Base-by-base conservation (phyloP, 92 coral and sea anemone genomes). In the Paragorgia papillata region DNA sequence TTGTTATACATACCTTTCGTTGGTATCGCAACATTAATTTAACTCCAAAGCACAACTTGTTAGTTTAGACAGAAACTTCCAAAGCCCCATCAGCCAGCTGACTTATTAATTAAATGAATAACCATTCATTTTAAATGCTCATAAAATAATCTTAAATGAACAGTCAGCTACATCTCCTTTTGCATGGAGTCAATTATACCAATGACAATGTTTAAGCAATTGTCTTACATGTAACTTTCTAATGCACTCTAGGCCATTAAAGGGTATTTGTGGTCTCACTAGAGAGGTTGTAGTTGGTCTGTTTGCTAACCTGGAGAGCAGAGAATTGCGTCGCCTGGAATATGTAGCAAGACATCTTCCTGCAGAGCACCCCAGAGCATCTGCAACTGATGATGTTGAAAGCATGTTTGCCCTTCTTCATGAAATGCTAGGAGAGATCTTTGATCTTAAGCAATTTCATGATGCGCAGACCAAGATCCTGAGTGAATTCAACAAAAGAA, bases 351-450 rank as follows among this genome's bases (percentile, higher is more conserved):
- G 83, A 69, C 87, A 74, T 21, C 74, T 85, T 7, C 89, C 89
- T 48, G 83, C 82, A 4, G 87, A 89, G 62, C 95, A 89, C 74
- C 94, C 90, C 0, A 37, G 90, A 28, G 83, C 94, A 14, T 89
- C 88, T 3, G 81, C 87, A 35, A 89, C 89, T 1, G 90, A 89
- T 83, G 87, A 86, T 70, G 95, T 89, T 6, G 87, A 89, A 71
- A 89, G 90, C 13, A 68, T 89, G 21, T 48, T 37, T 37, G 43
- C 6, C 12, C 43, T 37, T 1, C 63, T 81, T 18, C 90, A 89
- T 60, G 87, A 89, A 57, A 71, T 86, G 84, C 74, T 37, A 12
- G 5, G n/a, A n/a, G n/a, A n/a, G n/a, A n/a, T n/a, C n/a, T n/a
- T n/a, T n/a, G n/a, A n/a, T n/a, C n/a, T n/a, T 12, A 89, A 86